These are phyloP conservation scores for Drosophila ambigua DNA, from an alignment of 1,140 invertebrate species.

Conservation along the genomic window DNA sequence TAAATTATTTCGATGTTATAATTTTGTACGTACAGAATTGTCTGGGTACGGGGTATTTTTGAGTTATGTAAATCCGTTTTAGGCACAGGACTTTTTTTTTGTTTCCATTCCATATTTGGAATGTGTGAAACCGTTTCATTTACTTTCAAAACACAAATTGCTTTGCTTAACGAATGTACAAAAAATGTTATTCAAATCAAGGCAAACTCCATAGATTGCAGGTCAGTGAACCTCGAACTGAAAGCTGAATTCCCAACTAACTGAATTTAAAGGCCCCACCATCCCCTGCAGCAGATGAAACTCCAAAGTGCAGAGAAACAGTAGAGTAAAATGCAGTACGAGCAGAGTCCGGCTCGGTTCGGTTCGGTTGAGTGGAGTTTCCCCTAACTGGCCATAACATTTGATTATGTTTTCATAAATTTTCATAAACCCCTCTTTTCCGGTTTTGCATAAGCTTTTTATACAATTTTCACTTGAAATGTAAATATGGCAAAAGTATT, in stretches of 20 bases:
- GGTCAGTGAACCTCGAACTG: slow-evolving; percentile 26
- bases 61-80: no score
- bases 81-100: no score
- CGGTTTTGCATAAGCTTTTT: slow-evolving; percentile 55
- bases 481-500: slow-evolving; percentile 51
- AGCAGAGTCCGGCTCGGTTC: not conserved
- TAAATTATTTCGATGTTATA: no score
- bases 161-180: not conserved
- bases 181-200: slow-evolving; percentile 12
- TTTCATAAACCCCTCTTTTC: slow-evolving; percentile 44
- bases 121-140: no score
- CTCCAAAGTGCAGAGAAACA: not conserved
- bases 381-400: slow-evolving; percentile 49
- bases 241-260: slow-evolving; percentile 12
- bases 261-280: slow-evolving; percentile 23
- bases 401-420: slow-evolving; percentile 64
- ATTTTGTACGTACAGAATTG: no score
- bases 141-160: slow-evolving; percentile 3
- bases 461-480: slow-evolving; percentile 50
- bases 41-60: no score
- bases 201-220: slow-evolving; percentile 8
- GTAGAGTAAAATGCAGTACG: no score
- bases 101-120: no score
- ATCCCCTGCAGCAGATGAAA: not conserved
- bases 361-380: slow-evolving; percentile 15